Evolutionary conservation across 2,113 vertebrate genomes (phyloP), one percentile per base, ranked within the genome.

Genomic region (Dolichotis patagonum): DNA sequence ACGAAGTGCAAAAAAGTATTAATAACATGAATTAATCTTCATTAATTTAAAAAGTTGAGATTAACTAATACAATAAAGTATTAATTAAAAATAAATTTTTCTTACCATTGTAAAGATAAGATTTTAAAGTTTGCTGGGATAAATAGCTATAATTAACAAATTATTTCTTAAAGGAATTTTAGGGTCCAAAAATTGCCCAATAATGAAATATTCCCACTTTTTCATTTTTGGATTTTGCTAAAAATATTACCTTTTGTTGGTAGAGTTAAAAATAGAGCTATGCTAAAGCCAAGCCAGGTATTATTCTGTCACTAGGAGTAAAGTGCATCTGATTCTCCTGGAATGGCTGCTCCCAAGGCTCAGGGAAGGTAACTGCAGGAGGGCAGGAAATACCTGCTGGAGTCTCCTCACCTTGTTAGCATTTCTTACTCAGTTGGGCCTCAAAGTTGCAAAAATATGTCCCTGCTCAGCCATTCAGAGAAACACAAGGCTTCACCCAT

Each of bases 1-100:
- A 62, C 80, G 67, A 62, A 58, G 88, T 95, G 2, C 30, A n/a
- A 86, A 91, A 86, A 43, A 96, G 26, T 62, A 92, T 83, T 58
- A 85, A 41, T 84, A 60, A 92, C n/a, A 67, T 63, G 84, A 94
- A 63, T 69, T 87, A 81, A 89, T 73, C 12, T 65, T 85, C 87
- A 62, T 49, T 35, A 71, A 94, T 87, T 91, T 52, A 96, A 43
- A 85, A 88, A 85, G n/a, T 95, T 77, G 8, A 30, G 77, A n/a
- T 52, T 90, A 60, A 73, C n/a, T 84, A 96, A 71, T 58, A 82
- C 86, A 94, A 94, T 77, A 10, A 7, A 82, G 46, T 3, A 1
- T 56, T 38, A 92, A 77, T 71, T 69, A 71, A 95, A n/a, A 24
- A 86, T 75, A 63, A 56, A 78, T 58, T 69, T 28, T 80, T 77